Base-by-base conservation (phyloP, 2,113 vertebrate species). In the Acanthochromis polyacanthus region DNA sequence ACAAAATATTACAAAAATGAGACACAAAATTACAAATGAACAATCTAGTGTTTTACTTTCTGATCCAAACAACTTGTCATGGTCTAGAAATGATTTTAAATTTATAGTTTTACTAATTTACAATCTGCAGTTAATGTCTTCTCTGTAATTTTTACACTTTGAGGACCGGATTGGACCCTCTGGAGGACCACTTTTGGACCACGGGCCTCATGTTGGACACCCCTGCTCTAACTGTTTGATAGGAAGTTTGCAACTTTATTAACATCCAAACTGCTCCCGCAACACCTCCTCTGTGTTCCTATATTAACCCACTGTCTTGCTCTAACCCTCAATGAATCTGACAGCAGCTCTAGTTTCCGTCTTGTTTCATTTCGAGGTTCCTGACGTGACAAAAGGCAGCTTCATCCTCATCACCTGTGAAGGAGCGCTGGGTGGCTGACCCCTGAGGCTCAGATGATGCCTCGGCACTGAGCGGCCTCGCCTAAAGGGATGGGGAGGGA, bases 321-420 rank as follows among this genome's bases (percentile, higher is more conserved):
- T 58, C 55, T n/a, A 11, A 38, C 62, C 68, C 32, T 19, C 52
- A 5, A 59, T 2, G 45, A 38, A 36, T 30, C 0, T 30, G 59
- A 8, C 66, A 46, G 46, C 45, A 2, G 50, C 71, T 78, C 4
- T 4, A 5, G 10, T 56, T 30, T 0, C 11, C 20, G 23, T 51
- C 7, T 36, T n/a, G 30, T 77, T 65, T 83, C 22, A 67, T 20
- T 66, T 58, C 53, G 38, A 64, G 23, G 20, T 9, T 3, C 9
- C 19, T 28, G 52, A 69, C 40, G 53, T 50, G 46, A 50, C 48
- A 66, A 60, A 79, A 32, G 51, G 7, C 22, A 0, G 0, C 3
- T 1, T n/a, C 10, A 50, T 67, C 16, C 59, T 22, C 72, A 32
- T 48, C 50, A 19, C 30, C 55, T 71, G 50, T 32, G 52, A 70